phyloP scores from a whole-genome alignment of 1,140 invertebrate species.

The Drosophila pseudoananassae region DNA sequence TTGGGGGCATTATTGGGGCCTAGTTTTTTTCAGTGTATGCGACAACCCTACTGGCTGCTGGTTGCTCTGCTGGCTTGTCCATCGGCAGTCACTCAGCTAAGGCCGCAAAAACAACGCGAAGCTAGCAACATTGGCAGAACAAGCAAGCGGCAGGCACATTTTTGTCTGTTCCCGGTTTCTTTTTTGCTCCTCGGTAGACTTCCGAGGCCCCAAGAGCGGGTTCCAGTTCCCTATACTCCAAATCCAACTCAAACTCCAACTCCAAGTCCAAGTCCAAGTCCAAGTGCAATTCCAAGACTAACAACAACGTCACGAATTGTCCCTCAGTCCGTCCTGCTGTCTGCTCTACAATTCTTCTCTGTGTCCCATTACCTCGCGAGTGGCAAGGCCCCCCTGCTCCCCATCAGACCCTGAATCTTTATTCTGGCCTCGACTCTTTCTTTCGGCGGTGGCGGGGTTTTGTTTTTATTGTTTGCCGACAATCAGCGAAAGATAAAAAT shows the following conservation, averaged over 20 bases:
- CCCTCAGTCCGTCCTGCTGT: conserved; percentile 61
- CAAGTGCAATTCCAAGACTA: conserved; percentile 73
- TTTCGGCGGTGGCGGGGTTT: conserved; percentile 57
- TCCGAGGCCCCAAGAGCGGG: conserved; percentile 3
- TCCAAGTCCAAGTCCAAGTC: conserved; percentile 29
- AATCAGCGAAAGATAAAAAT: conserved; percentile 83
- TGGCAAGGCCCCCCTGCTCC: conserved; percentile 23
- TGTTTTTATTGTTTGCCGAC: conserved; percentile 83
- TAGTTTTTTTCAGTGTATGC: conserved; percentile 6
- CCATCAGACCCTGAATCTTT: conserved; percentile 18
- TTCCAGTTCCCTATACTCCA: neutral
- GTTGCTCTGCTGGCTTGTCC: conserved; percentile 38
- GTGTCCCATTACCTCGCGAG: conserved; percentile 48
- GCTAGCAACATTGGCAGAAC: conserved; percentile 48
- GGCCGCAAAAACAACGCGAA: conserved; percentile 22
- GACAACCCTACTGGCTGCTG: conserved; percentile 28
- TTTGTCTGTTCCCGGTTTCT: conserved; percentile 43
- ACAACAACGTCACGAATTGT: conserved; percentile 83
- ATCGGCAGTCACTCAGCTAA: conserved; percentile 51
- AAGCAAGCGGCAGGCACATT: conserved; percentile 52
- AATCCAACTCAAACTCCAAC: conserved; percentile 17
- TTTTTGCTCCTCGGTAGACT: conserved; percentile 12
- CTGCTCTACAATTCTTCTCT: conserved; percentile 74
- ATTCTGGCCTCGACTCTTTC: conserved; percentile 13
- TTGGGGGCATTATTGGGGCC: too few relatives aligned